Evolutionary conservation across 2,888 invertebrate species (phyloP).

Genomic region (Trachelus stipa): DNA sequence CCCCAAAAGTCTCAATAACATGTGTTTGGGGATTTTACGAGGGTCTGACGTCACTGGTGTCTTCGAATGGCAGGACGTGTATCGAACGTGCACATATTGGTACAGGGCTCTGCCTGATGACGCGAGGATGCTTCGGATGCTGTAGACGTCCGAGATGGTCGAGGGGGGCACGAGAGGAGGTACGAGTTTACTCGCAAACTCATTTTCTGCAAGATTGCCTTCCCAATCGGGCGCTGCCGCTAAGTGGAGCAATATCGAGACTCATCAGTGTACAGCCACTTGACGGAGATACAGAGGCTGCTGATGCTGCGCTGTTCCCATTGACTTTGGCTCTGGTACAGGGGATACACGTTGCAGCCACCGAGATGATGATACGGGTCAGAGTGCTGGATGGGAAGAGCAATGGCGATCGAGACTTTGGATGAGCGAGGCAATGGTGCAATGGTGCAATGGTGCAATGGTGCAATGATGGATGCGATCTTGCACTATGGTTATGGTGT

Average conservation of each 20-base stretch:
- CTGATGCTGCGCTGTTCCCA: neutral
- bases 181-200: slow-evolving; percentile 3
- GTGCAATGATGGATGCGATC: neutral
- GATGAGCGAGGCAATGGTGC: neutral
- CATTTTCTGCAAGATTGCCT: slow-evolving; percentile 8
- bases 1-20: neutral
- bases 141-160: neutral
- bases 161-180: neutral
- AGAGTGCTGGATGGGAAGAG: neutral
- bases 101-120: neutral
- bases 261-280: slow-evolving; percentile 15
- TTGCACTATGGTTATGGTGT: neutral
- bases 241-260: slow-evolving; percentile 19
- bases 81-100: neutral
- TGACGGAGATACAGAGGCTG: slow-evolving; percentile 2
- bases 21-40: neutral
- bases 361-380: neutral
- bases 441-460: neutral
- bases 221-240: neutral
- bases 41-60: neutral
- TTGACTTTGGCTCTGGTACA: neutral
- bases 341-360: neutral
- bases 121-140: neutral
- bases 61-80: neutral
- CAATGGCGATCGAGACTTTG: neutral